These are phyloP conservation scores for Eueremaeus valkanovi DNA, from an alignment of 2,888 invertebrate species.

Conservation along the genomic window DNA sequence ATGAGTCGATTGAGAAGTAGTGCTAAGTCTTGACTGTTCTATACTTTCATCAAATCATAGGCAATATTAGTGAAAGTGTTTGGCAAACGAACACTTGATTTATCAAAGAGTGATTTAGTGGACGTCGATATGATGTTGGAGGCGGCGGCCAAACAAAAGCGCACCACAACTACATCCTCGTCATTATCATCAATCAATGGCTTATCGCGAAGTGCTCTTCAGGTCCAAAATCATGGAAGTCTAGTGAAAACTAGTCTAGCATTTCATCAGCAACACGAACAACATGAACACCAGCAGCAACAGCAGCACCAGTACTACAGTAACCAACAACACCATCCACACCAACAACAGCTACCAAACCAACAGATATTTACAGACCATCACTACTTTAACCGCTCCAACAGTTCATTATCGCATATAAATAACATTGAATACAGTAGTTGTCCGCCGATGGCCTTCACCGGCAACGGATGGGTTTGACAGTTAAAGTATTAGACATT, in stretches of 20 bases:
- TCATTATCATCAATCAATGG: constrained; percentile 10
- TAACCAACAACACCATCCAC: background rate
- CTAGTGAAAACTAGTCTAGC: constrained; percentile 45
- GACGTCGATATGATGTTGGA: background rate
- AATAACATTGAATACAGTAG: background rate
- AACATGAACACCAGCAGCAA: background rate
- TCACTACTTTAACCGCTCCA: background rate
- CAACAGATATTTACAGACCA: background rate
- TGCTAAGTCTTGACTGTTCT: too few relatives aligned
- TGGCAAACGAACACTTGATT: background rate
- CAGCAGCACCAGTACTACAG: background rate
- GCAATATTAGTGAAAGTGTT: background rate
- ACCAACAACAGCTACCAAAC: background rate
- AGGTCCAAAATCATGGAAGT: constrained; percentile 39
- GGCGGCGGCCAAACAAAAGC: constrained; percentile 6
- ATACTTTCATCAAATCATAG: background rate
- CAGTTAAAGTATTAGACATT: constrained; percentile 7
- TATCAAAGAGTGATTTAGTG: constrained; percentile 9
- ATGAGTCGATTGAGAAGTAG: too few relatives aligned
- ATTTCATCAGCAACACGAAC: constrained; percentile 43
- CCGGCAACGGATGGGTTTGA: constrained; percentile 47
- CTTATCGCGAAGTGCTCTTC: constrained; percentile 27
- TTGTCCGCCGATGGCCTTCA: constrained; percentile 42
- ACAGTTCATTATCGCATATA: background rate
- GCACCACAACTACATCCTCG: background rate